These are phyloP conservation scores for Paradoxurus hermaphroditus DNA, from an alignment of 2,113 vertebrate species.

Conservation along the genomic window DNA sequence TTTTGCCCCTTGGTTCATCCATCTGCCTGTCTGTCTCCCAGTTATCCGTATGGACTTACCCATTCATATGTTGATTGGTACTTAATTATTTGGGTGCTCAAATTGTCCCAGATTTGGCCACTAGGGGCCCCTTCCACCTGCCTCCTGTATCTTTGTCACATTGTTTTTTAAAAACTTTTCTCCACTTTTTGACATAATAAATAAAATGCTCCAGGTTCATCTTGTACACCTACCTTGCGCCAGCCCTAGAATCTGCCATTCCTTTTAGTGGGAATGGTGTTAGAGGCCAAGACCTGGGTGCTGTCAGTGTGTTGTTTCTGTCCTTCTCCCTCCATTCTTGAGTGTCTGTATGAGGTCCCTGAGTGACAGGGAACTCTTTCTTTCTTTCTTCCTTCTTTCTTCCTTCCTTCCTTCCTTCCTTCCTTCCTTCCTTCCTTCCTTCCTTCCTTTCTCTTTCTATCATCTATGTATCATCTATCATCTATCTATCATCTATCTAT, in stretches of 20 bases:
- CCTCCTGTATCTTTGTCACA: not conserved
- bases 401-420: no score
- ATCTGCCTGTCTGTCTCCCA: not conserved
- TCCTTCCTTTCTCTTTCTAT: no score
- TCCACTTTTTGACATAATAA: not conserved
- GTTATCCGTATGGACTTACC: not conserved
- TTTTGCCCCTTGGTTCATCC: not conserved
- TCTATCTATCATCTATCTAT: no score
- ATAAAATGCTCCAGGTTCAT: not conserved
- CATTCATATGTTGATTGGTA: not conserved
- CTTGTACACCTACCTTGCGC: not conserved
- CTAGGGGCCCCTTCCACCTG: not conserved
- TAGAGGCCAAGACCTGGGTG: not conserved
- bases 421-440: no score
- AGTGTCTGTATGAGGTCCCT: not conserved
- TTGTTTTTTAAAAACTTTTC: not conserved
- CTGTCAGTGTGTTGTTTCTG: no score
- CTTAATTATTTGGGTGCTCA: not conserved
- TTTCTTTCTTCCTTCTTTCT: no score
- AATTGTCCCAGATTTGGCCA: not conserved
- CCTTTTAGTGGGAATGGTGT: not conserved
- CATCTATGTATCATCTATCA: no score
- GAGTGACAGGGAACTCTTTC: no score
- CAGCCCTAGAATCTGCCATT: not conserved
- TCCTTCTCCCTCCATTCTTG: not conserved